Percentiles rank a stretch among this genome's conserved stretches.
phyloP scores from a whole-genome alignment of 2,113 vertebrate genomes.

The Erinaceus europaeus region DNA sequence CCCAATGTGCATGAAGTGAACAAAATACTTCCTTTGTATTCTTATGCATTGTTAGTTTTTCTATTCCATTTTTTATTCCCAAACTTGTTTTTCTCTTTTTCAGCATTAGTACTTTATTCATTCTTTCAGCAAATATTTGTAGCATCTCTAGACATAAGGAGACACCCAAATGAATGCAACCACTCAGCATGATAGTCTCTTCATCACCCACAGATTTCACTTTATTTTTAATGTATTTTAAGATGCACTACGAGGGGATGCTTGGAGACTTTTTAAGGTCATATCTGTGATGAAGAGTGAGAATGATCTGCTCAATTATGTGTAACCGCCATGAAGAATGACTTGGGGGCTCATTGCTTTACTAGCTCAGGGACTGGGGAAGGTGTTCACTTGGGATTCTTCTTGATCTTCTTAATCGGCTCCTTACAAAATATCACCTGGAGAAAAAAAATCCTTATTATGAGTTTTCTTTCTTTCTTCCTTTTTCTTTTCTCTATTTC shows the following conservation, averaged over 20 bases:
- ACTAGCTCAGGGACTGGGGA: background rate
- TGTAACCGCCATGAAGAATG: background rate
- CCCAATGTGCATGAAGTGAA: slow-evolving; percentile 60
- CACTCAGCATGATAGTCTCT: background rate
- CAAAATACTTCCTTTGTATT: slow-evolving; percentile 61
- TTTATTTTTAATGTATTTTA: background rate
- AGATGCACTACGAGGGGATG: background rate
- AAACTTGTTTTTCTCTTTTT: slow-evolving; percentile 48
- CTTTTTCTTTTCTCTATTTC: too few relatives aligned
- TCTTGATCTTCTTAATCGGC: background rate
- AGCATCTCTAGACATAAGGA: background rate
- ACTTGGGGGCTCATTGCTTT: background rate
- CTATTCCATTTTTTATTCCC: slow-evolving; percentile 58
- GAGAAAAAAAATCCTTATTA: background rate
- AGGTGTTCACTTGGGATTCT: background rate
- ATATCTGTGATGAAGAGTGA: background rate
- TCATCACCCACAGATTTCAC: background rate
- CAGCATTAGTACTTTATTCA: slow-evolving; percentile 33
- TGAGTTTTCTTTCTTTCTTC: too few relatives aligned
- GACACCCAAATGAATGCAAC: background rate
- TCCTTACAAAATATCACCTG: background rate
- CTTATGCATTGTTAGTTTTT: slow-evolving; percentile 40
- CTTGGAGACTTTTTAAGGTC: background rate
- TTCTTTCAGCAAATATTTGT: slow-evolving; percentile 52
- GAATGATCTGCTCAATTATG: background rate